Evolutionary conservation across 1,140 invertebrate genomes (phyloP).

Genomic region (Pseudomyrmex cubaensis): DNA sequence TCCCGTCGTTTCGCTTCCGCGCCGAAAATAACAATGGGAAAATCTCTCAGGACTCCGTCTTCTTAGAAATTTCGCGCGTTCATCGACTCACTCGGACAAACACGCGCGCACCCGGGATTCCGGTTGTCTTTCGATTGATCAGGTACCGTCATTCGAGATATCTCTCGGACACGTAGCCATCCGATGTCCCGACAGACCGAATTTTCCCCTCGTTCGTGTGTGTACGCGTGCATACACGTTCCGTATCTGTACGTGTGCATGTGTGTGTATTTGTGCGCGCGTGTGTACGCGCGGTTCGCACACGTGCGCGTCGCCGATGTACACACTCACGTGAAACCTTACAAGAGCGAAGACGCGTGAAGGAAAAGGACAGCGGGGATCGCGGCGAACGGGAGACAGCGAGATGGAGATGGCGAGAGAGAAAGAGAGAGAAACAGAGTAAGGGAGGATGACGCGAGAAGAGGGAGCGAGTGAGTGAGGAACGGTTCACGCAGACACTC

Average conservation of each 20-base stretch:
- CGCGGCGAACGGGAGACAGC: conserved; percentile 11
- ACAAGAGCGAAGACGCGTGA: conserved; percentile 69
- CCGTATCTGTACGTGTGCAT: conserved; percentile 29
- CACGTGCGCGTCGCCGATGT: conserved; percentile 23
- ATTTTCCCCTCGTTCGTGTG: conserved; percentile 60
- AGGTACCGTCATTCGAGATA: conserved; percentile 73
- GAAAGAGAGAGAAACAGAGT: conserved; percentile 16
- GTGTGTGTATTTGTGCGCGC: conserved; percentile 1
- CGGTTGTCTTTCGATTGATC: conserved; percentile 74
- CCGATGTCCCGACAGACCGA: conserved; percentile 69
- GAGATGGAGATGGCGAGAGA: background rate
- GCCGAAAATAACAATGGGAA: conserved; percentile 53
- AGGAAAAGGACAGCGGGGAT: conserved; percentile 34
- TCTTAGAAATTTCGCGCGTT: conserved; percentile 50
- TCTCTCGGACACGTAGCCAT: conserved; percentile 72
- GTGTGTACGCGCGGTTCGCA: conserved; percentile 27
- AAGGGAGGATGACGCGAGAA: conserved; percentile 10
- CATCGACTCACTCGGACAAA: conserved; percentile 34
- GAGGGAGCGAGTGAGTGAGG: conserved; percentile 33
- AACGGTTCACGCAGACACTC: conserved; percentile 75
- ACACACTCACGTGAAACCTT: conserved; percentile 50
- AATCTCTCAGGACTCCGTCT: conserved; percentile 39
- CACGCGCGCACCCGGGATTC: conserved; percentile 52
- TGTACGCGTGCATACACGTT: conserved; percentile 1
- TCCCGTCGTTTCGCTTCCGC: background rate